These are phyloP conservation scores for Siniperca undulata DNA, from an alignment of 2,797 vertebrate genomes.

Conservation along the genomic window DNA sequence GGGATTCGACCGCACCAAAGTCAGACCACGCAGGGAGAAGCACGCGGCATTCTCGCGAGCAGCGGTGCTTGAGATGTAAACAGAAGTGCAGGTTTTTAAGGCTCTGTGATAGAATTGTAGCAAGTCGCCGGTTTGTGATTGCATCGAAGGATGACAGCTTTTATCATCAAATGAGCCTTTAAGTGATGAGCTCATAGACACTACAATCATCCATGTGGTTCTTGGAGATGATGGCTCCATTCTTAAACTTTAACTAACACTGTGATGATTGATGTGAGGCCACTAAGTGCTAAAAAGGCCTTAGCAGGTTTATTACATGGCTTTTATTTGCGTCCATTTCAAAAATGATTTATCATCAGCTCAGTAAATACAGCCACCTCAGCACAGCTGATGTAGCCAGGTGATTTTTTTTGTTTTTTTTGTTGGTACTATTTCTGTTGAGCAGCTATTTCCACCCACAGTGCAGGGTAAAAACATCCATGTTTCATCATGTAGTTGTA, in stretches of 20 bases:
- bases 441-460: constrained; percentile 17
- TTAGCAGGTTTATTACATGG: not conserved
- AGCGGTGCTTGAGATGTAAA: constrained; percentile 41
- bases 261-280: not conserved
- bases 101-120: not conserved
- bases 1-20: constrained; percentile 45
- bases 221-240: constrained; percentile 4
- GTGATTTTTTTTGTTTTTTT: constrained; percentile 2
- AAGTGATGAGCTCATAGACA: constrained; percentile 9
- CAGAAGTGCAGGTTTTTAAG: not conserved
- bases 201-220: constrained; percentile 18
- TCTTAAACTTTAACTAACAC: constrained; percentile 18
- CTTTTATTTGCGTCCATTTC: constrained; percentile 12
- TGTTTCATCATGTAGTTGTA: constrained; percentile 20
- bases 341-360: constrained; percentile 7
- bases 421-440: not conserved
- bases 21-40: constrained; percentile 5
- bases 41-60: constrained; percentile 5
- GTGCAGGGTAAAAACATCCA: constrained; percentile 13
- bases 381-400: constrained; percentile 7
- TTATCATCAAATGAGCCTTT: constrained; percentile 15
- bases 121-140: constrained; percentile 24
- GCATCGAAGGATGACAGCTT: constrained; percentile 33
- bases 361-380: not conserved
- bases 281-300: not conserved